phyloP scores from a whole-genome alignment of 2,888 invertebrate species.

The Herminia tarsipennalis region DNA sequence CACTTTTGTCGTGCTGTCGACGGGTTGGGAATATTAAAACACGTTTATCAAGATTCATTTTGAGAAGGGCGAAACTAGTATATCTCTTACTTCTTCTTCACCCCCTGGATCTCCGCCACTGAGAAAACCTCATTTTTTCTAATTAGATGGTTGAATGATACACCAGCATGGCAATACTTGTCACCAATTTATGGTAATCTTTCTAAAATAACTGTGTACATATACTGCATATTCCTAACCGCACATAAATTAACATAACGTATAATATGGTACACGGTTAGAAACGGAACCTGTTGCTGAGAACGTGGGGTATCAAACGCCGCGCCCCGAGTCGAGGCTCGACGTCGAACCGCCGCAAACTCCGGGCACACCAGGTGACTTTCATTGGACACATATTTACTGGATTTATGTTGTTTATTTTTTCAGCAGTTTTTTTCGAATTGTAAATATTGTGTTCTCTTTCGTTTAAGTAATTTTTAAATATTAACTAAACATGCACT shows the following conservation, averaged over 20 bases:
- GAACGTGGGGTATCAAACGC: conserved; percentile 51
- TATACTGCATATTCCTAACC: conserved; percentile 43
- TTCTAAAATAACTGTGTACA: conserved; percentile 24
- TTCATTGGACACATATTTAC: not conserved
- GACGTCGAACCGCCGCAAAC: conserved; percentile 69
- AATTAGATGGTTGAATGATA: not conserved
- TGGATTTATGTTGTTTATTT: too few species aligned
- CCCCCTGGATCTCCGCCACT: too few species aligned
- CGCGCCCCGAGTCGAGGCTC: conserved; percentile 49
- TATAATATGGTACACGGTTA: conserved; percentile 55
- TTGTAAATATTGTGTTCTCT: too few species aligned
- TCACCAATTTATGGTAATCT: conserved; percentile 17
- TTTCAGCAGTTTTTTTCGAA: not conserved
- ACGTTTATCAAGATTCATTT: too few species aligned
- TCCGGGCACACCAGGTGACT: conserved; percentile 63
- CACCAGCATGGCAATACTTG: not conserved
- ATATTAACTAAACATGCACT: too few species aligned
- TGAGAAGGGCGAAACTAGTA: too few species aligned
- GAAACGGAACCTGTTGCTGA: conserved; percentile 61
- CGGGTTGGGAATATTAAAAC: too few species aligned
- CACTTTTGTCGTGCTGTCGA: too few species aligned
- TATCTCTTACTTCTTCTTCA: too few species aligned
- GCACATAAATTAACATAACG: conserved; percentile 41
- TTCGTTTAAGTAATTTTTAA: too few species aligned
- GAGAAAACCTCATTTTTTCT: not conserved